Evolutionary conservation across 2,113 vertebrate genomes (phyloP).

Genomic region (Siniperca knerii): DNA sequence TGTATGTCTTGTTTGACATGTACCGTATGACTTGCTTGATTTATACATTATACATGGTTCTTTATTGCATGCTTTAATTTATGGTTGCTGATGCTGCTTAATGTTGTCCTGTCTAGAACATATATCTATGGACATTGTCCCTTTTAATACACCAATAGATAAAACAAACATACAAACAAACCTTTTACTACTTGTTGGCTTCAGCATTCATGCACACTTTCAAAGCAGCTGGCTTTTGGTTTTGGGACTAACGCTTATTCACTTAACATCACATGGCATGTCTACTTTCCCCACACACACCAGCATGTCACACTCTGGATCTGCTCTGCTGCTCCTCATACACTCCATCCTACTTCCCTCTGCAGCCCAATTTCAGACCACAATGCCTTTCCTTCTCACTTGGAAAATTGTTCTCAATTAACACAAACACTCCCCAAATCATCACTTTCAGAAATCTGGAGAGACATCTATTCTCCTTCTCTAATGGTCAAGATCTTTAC

Average conservation of each 20-base stretch:
- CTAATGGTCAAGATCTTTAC: conserved; percentile 16
- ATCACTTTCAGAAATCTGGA: conserved; percentile 16
- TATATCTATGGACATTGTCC: background rate
- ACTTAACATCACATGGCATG: background rate
- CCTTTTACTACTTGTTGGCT: background rate
- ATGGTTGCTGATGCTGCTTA: background rate
- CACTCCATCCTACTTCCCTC: background rate
- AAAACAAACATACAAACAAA: background rate
- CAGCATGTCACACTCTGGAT: background rate
- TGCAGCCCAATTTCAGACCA: background rate
- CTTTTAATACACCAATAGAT: background rate
- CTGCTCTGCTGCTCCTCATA: background rate
- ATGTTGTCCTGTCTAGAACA: background rate
- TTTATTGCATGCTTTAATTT: background rate
- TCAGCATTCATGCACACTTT: background rate
- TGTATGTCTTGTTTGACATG: background rate
- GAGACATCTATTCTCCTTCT: background rate
- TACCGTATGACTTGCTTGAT: background rate
- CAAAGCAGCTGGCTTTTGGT: background rate
- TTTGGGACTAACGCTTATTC: background rate
- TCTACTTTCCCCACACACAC: background rate
- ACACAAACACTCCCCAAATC: background rate
- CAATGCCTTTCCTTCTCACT: background rate
- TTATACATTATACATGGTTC: no score
- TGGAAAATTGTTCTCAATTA: conserved; percentile 20